phyloP scores from a whole-genome alignment of 1,140 invertebrate genomes.

The Dendrolimus punctatus region DNA sequence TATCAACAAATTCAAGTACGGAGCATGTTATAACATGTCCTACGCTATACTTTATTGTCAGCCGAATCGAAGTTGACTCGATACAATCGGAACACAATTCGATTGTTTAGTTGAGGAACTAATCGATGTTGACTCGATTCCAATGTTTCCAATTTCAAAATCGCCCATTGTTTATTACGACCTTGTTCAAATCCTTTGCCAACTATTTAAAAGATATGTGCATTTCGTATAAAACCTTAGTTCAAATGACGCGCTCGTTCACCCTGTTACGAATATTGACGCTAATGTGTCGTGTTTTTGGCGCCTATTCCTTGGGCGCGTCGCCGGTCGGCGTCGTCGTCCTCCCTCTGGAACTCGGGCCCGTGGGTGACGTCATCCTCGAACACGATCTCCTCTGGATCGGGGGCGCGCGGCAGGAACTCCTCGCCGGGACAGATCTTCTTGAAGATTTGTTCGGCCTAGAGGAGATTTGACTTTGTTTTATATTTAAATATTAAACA shows the following conservation, averaged over 20 bases:
- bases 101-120: too few species aligned
- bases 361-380: constrained; percentile 80
- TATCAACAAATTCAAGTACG: too few species aligned
- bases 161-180: too few species aligned
- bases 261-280: constrained; percentile 21
- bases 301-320: constrained; percentile 36
- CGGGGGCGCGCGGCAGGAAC: constrained; percentile 95
- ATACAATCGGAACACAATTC: too few species aligned
- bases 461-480: constrained; percentile 6
- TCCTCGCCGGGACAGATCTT: constrained; percentile 89
- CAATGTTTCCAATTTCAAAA: too few species aligned
- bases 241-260: constrained; percentile 18
- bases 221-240: too few species aligned
- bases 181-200: too few species aligned
- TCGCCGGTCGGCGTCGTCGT: constrained; percentile 40
- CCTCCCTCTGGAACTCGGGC: constrained; percentile 68
- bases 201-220: too few species aligned
- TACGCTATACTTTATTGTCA: too few species aligned
- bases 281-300: constrained; percentile 9
- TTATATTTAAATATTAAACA: neutral
- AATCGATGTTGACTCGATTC: too few species aligned
- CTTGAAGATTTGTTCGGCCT: constrained; percentile 89
- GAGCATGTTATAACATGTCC: too few species aligned
- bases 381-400: constrained; percentile 95
- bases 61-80: too few species aligned